Percentiles rank a stretch among this genome's conserved stretches.
phyloP scores from a whole-genome alignment of 1,140 invertebrate species.

The Ctenoplectra terminalis region DNA sequence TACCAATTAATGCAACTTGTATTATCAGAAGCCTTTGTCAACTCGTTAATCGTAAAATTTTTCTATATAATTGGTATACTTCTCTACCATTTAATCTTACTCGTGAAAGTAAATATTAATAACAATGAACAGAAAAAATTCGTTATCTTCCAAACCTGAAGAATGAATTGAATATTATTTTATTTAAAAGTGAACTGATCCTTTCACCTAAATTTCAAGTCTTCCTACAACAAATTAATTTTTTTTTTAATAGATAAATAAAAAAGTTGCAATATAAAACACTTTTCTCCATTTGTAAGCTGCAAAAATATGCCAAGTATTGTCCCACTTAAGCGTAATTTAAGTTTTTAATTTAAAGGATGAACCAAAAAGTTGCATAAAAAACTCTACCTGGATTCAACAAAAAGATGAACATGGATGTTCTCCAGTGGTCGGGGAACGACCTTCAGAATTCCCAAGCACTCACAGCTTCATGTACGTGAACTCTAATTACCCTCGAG shows the following conservation, averaged over 20 bases:
- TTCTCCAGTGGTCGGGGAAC: constrained; percentile 15
- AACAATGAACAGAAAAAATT: not conserved
- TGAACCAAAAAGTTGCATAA: not conserved
- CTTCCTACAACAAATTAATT: no score
- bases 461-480: constrained; percentile 34
- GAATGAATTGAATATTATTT: not conserved
- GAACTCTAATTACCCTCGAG: not conserved
- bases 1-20: not conserved
- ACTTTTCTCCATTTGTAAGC: not conserved
- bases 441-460: constrained; percentile 3
- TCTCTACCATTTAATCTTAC: not conserved
- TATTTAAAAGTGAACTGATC: no score
- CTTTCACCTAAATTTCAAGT: no score
- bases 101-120: not conserved
- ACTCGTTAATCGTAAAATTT: not conserved
- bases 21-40: not conserved
- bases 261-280: not conserved
- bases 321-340: not conserved
- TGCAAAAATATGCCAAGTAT: no score
- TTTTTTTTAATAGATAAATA: not conserved
- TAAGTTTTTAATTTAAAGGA: not conserved
- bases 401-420: not conserved
- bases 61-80: not conserved
- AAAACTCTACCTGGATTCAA: constrained; percentile 8
- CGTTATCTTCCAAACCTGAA: not conserved